Evolutionary conservation across 1,140 invertebrate species (phyloP), one percentile per base, ranked within the genome.

Genomic region (Whitmania pigra): DNA sequence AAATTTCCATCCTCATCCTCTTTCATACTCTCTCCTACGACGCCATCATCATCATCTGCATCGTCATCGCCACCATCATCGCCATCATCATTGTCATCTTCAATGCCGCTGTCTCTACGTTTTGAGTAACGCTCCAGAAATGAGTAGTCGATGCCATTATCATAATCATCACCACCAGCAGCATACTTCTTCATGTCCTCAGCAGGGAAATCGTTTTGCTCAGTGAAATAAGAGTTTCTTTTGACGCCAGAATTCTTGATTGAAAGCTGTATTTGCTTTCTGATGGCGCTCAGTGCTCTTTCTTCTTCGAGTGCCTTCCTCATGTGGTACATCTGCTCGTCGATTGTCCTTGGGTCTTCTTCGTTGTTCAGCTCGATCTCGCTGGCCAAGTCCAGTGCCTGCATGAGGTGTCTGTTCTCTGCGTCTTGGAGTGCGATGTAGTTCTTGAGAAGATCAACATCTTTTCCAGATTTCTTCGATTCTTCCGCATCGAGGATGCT

Each of bases 271-370:
- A 25, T 63, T 18, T 25, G 22, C 29, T 25, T 63, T 18, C 57
- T 63, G 57, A 63, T 63, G 13, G 22, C 9, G 20, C 22, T 63
- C 57, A 63, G 57, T 63, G 57, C 4, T n/a, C 29, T 63, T 15
- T 63, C 57, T 13, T 63, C 57, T 63, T 63, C 29, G 13, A 63
- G 57, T 0, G 57, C 57, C 20, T 63, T 22, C 22, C 29, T 63
- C 57, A 63, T 63, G 57, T 63, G 57, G 57, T 63, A 63, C 29
- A 63, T 63, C 29, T 63, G 22, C 57, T 63, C 57, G 6, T 63
- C 22, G 11, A 63, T 31, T 3, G 29, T 63, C 15, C 57, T 63
- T 0, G 22, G 22, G 20, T 63, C 29, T 6, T 63, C 57, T 7
- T 13, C 57, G 22, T 63, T 13, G 29, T 63, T 63, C 22, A 63